Evolutionary conservation across 2,797 vertebrate species (phyloP), one percentile per base, ranked within the genome.

Genomic region (Bradypodion ventrale): DNA sequence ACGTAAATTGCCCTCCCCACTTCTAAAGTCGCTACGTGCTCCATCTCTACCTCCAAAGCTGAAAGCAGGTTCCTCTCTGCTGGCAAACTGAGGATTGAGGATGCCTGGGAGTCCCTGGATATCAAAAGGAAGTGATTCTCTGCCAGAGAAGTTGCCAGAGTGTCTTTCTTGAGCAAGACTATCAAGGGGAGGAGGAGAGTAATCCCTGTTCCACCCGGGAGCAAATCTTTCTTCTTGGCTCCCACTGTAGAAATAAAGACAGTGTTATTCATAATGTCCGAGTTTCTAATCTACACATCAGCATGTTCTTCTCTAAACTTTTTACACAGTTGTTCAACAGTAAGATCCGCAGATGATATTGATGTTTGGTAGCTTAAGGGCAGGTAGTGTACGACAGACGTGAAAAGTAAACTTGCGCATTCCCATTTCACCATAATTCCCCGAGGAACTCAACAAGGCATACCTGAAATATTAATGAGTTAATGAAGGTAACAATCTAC

Each of bases 161-260:
- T 96, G 96, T 96, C 96, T 96, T 95, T 96, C 97, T 95, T 97
- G 97, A 96, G 96, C 96, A 93, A 97, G 96, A 93, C 97, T 97
- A 96, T 98, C 97, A 97, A 97, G 96, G 95, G 96, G 97, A 91
- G 97, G 96, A 97, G 97, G 96, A 97, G 97, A 98, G 96, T 98
- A 98, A 91, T 98, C 97, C 96, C 96, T 96, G 96, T 96, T 96
- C 96, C 96, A 96, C 95, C 95, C 95, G 94, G 96, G 96, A 96
- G 96, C 95, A 96, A 96, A 96, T 95, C 96, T 96, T 94, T 96
- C 96, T 96, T 98, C 98, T 95, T 96, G 97, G 96, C 98, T 97
- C 93, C 97, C 98, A 96, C 98, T 99, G 97, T 89, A 97, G 96
- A 96, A 96, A 96, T 95, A 96, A 96, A 96, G 95, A 96, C 95